Base-by-base conservation (phyloP, 2,888 invertebrate genomes). In the Schizaphis graminum region DNA sequence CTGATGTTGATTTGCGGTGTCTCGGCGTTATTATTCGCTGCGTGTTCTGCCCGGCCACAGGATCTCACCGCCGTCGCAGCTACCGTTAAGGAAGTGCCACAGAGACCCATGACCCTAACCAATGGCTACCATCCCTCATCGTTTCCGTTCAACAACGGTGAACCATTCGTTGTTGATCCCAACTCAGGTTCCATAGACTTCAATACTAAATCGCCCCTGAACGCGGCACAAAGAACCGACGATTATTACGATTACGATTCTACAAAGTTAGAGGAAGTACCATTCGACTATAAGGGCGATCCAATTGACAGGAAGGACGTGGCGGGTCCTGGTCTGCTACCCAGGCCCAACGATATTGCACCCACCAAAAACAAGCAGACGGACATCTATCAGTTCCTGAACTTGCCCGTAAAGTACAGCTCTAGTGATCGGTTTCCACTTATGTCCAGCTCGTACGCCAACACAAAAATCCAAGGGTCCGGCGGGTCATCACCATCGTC, bases 371-470 rank as follows among this genome's bases (percentile, higher is more conserved):
- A 95, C 90, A 91, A 91, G n/a, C 95, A 95, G 47, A 97, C 97
- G 0, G 97, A 97, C 95, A 97, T 97, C 94, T 97, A 97, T 95
- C 97, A 97, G 95, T 97, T 97, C 95, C 96, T 97, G 1, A 97
- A 97, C 95, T 95, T 97, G 47, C 97, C 97, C 0, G 97, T 97
- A 0, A 97, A 97, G 95, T 97, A 97, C 95, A 97, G 97, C 26
- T 97, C 97, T 1, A 95, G 95, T 85, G 97, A 97, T 57, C 97
- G 97, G 95, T 97, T 97, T 95, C 97, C 97, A 0, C 95, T 97
- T 92, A 97, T 97, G 92, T 97, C 97, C 0, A 97, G 96, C 95
- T 97, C 97, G 2, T 97, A 97, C 95, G 97, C 97, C 0, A 97
- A 97, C 95, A 96, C 97, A 0, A 97, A 97, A 95, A 97, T 97